These are phyloP conservation scores for Ridgeia piscesae DNA, from an alignment of 1,140 invertebrate genomes.

Conservation along the genomic window DNA sequence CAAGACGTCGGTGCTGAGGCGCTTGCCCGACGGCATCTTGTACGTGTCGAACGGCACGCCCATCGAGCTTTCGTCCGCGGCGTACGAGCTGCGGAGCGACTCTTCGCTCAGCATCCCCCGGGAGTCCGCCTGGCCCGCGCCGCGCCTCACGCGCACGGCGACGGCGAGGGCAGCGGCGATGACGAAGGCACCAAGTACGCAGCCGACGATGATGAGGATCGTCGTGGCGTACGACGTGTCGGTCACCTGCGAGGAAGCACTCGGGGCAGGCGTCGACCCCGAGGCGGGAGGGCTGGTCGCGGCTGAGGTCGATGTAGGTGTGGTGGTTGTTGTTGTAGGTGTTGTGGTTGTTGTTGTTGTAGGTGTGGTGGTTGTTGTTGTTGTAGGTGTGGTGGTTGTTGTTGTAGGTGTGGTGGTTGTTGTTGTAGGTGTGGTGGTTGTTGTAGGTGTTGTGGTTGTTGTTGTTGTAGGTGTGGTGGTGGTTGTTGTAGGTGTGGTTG, in stretches of 20 bases:
- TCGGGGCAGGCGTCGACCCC: background rate
- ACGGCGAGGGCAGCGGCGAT: background rate
- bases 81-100: background rate
- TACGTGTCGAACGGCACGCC: slow-evolving; percentile 14
- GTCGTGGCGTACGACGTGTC: background rate
- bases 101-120: background rate
- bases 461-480: background rate
- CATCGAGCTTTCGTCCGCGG: background rate
- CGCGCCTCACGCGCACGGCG: background rate
- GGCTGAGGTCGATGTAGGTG: background rate
- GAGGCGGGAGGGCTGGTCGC: background rate
- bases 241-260: background rate
- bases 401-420: slow-evolving; percentile 3
- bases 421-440: background rate
- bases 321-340: background rate
- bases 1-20: background rate
- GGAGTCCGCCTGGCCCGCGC: background rate
- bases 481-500: background rate
- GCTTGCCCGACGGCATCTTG: slow-evolving; percentile 19
- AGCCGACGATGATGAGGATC: slow-evolving; percentile 11
- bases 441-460: background rate
- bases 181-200: background rate
- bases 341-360: background rate
- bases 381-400: background rate
- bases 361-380: background rate